These are phyloP conservation scores for Alviniconcha strummeri DNA, from an alignment of 2,888 invertebrate species.

Conservation along the genomic window DNA sequence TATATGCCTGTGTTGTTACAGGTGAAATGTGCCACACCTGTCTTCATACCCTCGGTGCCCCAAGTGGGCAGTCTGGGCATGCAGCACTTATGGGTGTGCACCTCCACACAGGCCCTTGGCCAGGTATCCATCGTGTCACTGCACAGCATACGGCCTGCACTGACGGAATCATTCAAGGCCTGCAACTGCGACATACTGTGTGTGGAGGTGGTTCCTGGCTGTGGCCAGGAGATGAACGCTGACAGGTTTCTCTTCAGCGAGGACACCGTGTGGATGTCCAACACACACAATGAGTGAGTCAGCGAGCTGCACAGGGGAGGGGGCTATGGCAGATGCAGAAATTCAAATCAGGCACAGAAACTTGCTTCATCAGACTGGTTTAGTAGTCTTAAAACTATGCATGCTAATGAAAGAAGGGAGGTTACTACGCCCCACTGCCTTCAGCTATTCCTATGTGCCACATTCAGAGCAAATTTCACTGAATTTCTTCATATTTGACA, in stretches of 20 bases:
- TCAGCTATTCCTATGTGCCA: no score
- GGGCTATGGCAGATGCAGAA: no score
- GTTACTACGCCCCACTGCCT: no score
- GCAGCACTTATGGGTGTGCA: constrained; percentile 93
- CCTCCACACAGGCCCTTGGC: constrained; percentile 81
- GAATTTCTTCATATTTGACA: no score
- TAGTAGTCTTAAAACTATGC: no score
- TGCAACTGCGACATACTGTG: constrained; percentile 56
- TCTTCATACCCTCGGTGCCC: constrained; percentile 55
- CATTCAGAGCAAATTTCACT: no score
- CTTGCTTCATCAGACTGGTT: no score
- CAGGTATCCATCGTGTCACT: constrained; percentile 83
- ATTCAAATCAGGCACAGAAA: no score
- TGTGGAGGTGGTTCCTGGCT: constrained; percentile 65
- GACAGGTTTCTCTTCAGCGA: constrained; percentile 55
- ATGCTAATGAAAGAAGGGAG: no score
- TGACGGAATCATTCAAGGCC: constrained; percentile 67
- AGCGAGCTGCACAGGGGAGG: no score
- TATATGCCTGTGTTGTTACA: constrained; percentile 37
- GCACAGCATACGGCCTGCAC: constrained; percentile 64
- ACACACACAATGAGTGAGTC: constrained; percentile 83
- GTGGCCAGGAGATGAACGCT: constrained; percentile 42
- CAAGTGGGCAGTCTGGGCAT: constrained; percentile 73
- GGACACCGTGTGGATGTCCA: constrained; percentile 90
- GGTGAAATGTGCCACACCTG: constrained; percentile 68